phyloP scores from a whole-genome alignment of 2,113 vertebrate species.

The Pteropus alecto region DNA sequence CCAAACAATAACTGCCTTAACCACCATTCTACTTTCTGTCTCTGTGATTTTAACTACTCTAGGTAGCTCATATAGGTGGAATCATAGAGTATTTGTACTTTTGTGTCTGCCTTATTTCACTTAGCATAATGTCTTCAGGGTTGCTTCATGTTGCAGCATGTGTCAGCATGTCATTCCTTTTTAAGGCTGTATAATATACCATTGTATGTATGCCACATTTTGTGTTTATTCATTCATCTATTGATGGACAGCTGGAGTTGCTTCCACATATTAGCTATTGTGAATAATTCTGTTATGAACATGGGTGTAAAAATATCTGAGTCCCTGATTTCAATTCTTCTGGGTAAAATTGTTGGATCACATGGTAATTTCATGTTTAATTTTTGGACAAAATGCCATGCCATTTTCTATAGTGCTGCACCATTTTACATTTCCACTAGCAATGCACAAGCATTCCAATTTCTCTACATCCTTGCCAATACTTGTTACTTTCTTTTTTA shows the following conservation, averaged over 20 bases:
- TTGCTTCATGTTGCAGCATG: not conserved
- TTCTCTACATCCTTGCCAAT: not conserved
- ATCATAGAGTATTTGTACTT: not conserved
- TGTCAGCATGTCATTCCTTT: not conserved
- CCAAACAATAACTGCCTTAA: not conserved
- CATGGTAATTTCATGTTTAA: not conserved
- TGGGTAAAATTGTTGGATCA: not conserved
- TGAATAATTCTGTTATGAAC: not conserved
- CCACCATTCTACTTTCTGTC: not conserved
- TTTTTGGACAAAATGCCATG: not conserved
- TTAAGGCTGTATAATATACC: not conserved
- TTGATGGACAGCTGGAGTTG: not conserved
- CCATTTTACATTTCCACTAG: not conserved
- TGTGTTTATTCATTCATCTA: not conserved
- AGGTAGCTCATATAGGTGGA: not conserved
- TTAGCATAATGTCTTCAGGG: not conserved
- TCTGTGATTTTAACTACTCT: not conserved
- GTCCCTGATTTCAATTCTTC: not conserved
- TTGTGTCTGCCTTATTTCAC: not conserved
- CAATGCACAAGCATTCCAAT: not conserved
- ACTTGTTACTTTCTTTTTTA: not conserved
- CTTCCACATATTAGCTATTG: not conserved
- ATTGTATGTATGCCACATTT: not conserved
- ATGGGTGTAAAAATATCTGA: not conserved
- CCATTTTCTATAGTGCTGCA: not conserved